Evolutionary conservation across 1,140 invertebrate genomes (phyloP).

Genomic region (Eufriesea mexicana): DNA sequence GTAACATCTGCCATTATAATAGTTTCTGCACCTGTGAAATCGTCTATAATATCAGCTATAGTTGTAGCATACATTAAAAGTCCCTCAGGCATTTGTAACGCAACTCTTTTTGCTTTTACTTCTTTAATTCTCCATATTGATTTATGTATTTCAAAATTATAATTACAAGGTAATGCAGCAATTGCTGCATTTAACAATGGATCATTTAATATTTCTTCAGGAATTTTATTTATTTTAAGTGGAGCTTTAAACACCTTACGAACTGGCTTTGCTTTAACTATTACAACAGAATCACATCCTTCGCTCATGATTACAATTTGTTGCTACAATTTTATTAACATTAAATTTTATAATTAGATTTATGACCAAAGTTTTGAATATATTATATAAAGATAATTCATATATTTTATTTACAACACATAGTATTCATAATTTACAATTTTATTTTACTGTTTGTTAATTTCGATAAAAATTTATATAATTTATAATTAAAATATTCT

Average conservation of each 20-base stretch:
- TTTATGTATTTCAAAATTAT: conserved; percentile 99
- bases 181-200: conserved; percentile 88
- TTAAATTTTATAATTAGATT: conserved; percentile 5
- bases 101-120: conserved; percentile 92
- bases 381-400: neutral
- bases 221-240: conserved; percentile 90
- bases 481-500: neutral
- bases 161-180: conserved; percentile 93
- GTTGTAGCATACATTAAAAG: conserved; percentile 95
- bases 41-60: conserved; percentile 96
- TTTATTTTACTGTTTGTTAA: neutral
- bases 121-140: conserved; percentile 97
- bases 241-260: conserved; percentile 90
- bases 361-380: neutral
- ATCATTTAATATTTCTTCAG: conserved; percentile 92
- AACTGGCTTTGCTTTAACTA: conserved; percentile 89
- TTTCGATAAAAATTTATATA: neutral
- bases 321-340: neutral
- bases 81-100: conserved; percentile 98
- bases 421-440: neutral
- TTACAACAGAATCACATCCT: conserved; percentile 79
- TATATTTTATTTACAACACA: neutral
- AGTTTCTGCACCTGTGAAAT: conserved; percentile 95
- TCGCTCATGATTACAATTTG: conserved; percentile 43
- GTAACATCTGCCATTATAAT: conserved; percentile 99